These are phyloP conservation scores for Eurois occulta DNA, from an alignment of 2,888 invertebrate genomes.

Conservation along the genomic window DNA sequence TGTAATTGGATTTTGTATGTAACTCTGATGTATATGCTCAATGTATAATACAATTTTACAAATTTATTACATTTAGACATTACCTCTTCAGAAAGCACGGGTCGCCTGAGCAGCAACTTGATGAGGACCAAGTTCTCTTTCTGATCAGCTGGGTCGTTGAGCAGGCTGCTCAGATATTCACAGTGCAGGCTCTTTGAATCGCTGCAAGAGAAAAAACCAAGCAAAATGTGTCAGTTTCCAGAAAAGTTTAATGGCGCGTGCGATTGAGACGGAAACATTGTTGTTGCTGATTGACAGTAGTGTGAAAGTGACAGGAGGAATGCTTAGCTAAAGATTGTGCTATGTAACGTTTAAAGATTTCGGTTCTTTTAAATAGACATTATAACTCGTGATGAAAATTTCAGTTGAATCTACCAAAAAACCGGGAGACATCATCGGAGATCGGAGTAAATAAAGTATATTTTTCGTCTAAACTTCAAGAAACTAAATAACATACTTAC, in stretches of 20 bases:
- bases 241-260: neutral
- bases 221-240: neutral
- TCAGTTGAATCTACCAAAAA: no score
- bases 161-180: slow-evolving; percentile 74
- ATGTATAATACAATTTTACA: no score
- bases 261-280: neutral
- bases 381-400: no score
- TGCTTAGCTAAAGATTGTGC: neutral
- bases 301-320: neutral
- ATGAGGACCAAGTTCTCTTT: slow-evolving; percentile 79
- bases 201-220: slow-evolving; percentile 63
- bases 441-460: no score
- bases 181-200: slow-evolving; percentile 77
- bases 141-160: slow-evolving; percentile 67
- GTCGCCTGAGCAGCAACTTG: slow-evolving; percentile 78
- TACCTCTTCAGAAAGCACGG: slow-evolving; percentile 81
- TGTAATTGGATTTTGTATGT: no score
- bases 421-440: no score
- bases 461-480: no score
- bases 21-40: no score
- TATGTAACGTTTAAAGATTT: neutral
- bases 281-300: neutral
- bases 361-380: no score
- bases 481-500: no score
- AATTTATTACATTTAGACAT: no score